A percentile compares a stretch with the other conserved stretches of the same genome.
Evolutionary conservation across 2,797 vertebrate species (phyloP).

Genomic region (Phrynocephalus vlangalii): DNA sequence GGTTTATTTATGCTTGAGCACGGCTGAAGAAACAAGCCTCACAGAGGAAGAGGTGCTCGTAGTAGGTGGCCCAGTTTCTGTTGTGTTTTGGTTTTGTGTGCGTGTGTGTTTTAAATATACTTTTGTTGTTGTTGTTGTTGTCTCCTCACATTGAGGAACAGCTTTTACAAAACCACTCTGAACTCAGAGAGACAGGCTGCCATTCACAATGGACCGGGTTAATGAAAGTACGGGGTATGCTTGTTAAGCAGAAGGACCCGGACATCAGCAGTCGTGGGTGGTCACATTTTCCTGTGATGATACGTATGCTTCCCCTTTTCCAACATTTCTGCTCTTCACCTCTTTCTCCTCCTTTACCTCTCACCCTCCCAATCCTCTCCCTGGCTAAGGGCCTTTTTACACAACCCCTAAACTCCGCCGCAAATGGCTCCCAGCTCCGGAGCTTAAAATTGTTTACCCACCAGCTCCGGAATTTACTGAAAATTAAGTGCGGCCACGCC

Average conservation of each 20-base stretch:
- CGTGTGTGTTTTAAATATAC: background rate
- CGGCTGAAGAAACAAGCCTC: conserved; percentile 77
- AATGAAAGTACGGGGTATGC: conserved; percentile 72
- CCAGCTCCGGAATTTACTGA: no score
- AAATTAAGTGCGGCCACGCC: no score
- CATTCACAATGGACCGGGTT: conserved; percentile 73
- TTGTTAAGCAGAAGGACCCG: conserved; percentile 70
- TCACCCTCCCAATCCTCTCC: background rate
- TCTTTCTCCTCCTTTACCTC: conserved; percentile 31
- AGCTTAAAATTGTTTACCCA: no score
- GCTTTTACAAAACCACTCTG: conserved; percentile 71
- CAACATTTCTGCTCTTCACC: conserved; percentile 49
- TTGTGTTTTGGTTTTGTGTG: background rate
- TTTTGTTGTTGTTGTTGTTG: background rate
- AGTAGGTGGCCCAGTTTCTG: conserved; percentile 76
- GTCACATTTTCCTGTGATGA: conserved; percentile 79
- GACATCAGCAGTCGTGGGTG: conserved; percentile 72
- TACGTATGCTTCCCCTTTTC: conserved; percentile 57
- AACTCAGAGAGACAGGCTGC: conserved; percentile 67
- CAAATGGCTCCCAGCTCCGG: no score
- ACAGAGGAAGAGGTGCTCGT: conserved; percentile 74
- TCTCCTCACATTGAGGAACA: conserved; percentile 63
- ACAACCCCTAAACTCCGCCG: no score
- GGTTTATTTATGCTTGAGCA: conserved; percentile 81
- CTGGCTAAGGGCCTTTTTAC: no score